Conservation (phyloP, 1,140 invertebrate genomes). For the Araneus ventricosus region DNA sequence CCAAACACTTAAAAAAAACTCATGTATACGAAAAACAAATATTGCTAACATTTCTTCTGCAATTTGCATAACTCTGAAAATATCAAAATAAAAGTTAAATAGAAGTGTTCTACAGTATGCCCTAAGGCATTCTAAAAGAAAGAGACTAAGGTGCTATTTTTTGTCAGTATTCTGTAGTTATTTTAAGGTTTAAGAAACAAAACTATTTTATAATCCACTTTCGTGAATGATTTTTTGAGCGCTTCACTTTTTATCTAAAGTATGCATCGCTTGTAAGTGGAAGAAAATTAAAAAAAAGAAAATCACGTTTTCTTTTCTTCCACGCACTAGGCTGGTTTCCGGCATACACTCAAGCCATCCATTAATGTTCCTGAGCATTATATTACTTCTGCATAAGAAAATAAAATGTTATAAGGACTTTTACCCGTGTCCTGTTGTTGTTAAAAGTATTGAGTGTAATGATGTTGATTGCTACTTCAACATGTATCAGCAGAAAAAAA, state of each 20-base stretch:
- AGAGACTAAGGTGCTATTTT: too few species aligned
- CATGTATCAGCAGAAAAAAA: too few species aligned
- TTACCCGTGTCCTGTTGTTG: neutral
- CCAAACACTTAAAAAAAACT: too few species aligned
- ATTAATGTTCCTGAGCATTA: neutral
- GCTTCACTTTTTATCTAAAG: neutral
- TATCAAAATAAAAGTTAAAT: too few species aligned
- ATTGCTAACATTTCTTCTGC: too few species aligned
- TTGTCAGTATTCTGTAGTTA: neutral
- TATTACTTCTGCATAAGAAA: neutral
- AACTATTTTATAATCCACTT: neutral
- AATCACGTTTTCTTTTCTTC: neutral
- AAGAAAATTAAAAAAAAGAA: too few species aligned
- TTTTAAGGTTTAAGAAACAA: neutral
- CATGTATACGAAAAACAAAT: too few species aligned
- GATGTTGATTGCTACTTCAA: neutral
- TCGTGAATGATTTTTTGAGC: neutral
- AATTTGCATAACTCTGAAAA: too few species aligned
- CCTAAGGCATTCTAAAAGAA: too few species aligned
- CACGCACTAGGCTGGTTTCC: neutral
- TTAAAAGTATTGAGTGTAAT: neutral
- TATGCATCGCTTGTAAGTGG: neutral
- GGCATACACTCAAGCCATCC: neutral
- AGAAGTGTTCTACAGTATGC: too few species aligned
- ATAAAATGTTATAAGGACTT: neutral